Percentiles rank a stretch among this genome's conserved stretches.
Evolutionary conservation across 2,113 vertebrate genomes (phyloP).

Genomic region (Sinocyclocheilus anshuiensis): DNA sequence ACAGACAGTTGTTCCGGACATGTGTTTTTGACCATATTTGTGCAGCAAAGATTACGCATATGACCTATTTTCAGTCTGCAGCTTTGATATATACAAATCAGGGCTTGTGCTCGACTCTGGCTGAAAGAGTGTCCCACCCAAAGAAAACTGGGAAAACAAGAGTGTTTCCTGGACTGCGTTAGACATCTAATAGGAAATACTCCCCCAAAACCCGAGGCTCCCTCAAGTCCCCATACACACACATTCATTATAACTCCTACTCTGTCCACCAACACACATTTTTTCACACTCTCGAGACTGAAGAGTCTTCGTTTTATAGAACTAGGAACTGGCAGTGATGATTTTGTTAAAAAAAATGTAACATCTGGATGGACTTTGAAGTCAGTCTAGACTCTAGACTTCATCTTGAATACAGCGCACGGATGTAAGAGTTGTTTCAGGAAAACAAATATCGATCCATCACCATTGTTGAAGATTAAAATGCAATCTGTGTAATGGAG

Average conservation of each 20-base stretch:
- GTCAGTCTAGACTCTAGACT: not conserved
- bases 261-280: slow-evolving; percentile 26
- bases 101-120: slow-evolving; percentile 48
- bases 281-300: not conserved
- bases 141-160: slow-evolving; percentile 50
- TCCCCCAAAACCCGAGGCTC: slow-evolving; percentile 49
- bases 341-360: slow-evolving; percentile 24
- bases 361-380: slow-evolving; percentile 4
- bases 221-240: slow-evolving; percentile 33
- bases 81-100: slow-evolving; percentile 58
- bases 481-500: not conserved
- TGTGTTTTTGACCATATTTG: slow-evolving; percentile 45
- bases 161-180: slow-evolving; percentile 54
- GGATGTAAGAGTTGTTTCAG: not conserved
- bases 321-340: not conserved
- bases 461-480: not conserved
- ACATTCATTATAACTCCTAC: slow-evolving; percentile 41
- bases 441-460: not conserved
- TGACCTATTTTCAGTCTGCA: slow-evolving; percentile 64
- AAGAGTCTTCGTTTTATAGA: slow-evolving; percentile 31
- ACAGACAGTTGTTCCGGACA: slow-evolving; percentile 39
- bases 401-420: not conserved
- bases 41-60: slow-evolving; percentile 55
- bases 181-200: slow-evolving; percentile 61
- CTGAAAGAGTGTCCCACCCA: slow-evolving; percentile 51